Evolutionary conservation across 2,888 invertebrate species (phyloP).

Genomic region (Philereme transversata): DNA sequence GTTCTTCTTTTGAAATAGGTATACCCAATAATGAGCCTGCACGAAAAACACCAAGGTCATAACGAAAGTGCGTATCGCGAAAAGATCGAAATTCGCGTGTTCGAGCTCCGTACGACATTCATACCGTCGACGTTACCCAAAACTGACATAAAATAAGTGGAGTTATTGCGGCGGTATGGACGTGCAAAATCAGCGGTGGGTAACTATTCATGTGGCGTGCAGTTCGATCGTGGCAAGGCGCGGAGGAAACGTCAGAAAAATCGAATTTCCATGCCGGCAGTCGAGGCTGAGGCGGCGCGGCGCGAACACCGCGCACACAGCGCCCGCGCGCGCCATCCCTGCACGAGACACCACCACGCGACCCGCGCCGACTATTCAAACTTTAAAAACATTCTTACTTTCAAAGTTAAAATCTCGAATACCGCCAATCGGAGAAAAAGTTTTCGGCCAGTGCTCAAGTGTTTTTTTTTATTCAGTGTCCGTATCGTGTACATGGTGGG

Average conservation of each 20-base stretch:
- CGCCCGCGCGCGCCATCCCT: slow-evolving; percentile 69
- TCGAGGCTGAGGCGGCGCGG: slow-evolving; percentile 80
- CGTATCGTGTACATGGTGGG: slow-evolving; percentile 55
- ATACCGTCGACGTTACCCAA: slow-evolving; percentile 56
- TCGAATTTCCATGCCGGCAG: slow-evolving; percentile 83
- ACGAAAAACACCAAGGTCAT: slow-evolving; percentile 54
- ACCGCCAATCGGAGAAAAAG: slow-evolving; percentile 28
- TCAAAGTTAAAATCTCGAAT: slow-evolving; percentile 38
- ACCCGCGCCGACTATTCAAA: slow-evolving; percentile 41
- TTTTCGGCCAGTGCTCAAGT: slow-evolving; percentile 50
- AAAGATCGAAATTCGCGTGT: slow-evolving; percentile 68
- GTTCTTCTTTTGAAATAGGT: slow-evolving; percentile 26
- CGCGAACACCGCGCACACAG: slow-evolving; percentile 72
- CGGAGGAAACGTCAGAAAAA: slow-evolving; percentile 84
- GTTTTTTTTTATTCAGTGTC: slow-evolving; percentile 42
- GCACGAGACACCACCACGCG: slow-evolving; percentile 42
- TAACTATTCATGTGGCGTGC: slow-evolving; percentile 73
- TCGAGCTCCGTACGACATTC: slow-evolving; percentile 50
- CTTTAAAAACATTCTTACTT: slow-evolving; percentile 18
- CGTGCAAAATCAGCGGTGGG: slow-evolving; percentile 78
- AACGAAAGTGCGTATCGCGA: slow-evolving; percentile 43
- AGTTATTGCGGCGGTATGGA: slow-evolving; percentile 66
- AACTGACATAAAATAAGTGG: slow-evolving; percentile 66
- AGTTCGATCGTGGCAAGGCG: slow-evolving; percentile 82
- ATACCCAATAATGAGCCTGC: slow-evolving; percentile 38